Evolutionary conservation across 2,888 invertebrate species (phyloP).

Genomic region (Crepidodera aurea): DNA sequence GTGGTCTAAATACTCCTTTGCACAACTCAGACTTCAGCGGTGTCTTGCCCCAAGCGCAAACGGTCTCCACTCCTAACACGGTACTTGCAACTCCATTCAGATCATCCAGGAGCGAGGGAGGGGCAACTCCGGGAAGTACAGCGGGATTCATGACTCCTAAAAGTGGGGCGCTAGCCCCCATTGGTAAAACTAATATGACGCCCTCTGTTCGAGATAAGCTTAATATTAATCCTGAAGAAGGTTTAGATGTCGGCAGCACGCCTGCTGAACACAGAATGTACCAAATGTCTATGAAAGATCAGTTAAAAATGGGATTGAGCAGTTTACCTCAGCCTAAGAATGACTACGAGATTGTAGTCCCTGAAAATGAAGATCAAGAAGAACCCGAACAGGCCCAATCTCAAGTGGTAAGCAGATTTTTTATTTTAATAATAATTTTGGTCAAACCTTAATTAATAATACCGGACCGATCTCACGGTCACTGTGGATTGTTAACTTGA

Average conservation of each 20-base stretch:
- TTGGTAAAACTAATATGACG: constrained; percentile 54
- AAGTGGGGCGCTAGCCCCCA: constrained; percentile 62
- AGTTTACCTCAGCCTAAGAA: constrained; percentile 91
- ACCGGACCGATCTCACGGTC: no score
- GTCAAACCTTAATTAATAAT: no score
- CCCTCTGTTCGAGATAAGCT: constrained; percentile 91
- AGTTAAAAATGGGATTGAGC: constrained; percentile 79
- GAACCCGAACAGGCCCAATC: constrained; percentile 57
- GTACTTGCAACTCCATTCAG: constrained; percentile 88
- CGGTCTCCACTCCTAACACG: constrained; percentile 87
- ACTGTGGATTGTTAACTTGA: no score
- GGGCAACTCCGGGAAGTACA: constrained; percentile 63
- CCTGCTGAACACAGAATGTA: constrained; percentile 72
- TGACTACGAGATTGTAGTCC: constrained; percentile 98
- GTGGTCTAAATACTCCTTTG: constrained; percentile 94
- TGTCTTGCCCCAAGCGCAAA: constrained; percentile 75
- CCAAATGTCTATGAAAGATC: constrained; percentile 76
- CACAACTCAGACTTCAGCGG: constrained; percentile 89
- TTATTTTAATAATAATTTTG: no score
- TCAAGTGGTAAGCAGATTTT: constrained; percentile 37
- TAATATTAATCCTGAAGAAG: constrained; percentile 92
- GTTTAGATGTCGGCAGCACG: constrained; percentile 74
- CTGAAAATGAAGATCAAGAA: constrained; percentile 76
- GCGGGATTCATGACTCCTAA: constrained; percentile 69
- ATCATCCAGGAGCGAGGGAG: constrained; percentile 73